Evolutionary conservation across 2,888 invertebrate genomes (phyloP), one percentile per base, ranked within the genome.

Genomic region (Diarsia rubi): DNA sequence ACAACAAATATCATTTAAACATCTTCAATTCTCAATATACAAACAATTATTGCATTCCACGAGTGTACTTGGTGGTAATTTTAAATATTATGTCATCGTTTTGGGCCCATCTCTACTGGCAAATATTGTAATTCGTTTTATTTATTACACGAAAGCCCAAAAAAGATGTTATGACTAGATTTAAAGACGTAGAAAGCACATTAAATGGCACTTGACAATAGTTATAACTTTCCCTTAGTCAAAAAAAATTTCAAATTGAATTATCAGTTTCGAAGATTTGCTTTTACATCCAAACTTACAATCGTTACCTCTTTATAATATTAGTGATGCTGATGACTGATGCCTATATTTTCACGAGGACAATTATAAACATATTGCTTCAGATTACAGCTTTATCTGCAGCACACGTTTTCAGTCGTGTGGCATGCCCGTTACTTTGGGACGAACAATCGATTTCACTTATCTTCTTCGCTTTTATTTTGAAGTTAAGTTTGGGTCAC

Each of bases 381-480:
- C 42, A 66, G 60, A 65, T 54, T 42, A 54, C 54, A 77, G 67
- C 14, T 49, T 77, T 77, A 64, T 80, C 59, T 79, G 47, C 16
- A 45, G 45, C 62, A 42, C 72, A 68, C 63, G 57, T 83, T 79
- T 79, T 84, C 31, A 44, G 73, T 59, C 27, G 27, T 42, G 78
- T 64, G 37, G 57, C 31, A 3, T 31, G 49, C 74, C 74, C 81
- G 57, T 63, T 59, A 74, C 21, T 45, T 52, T 68, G 16, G 37
- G 12, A 31, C 52, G 81, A 81, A 69, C 45, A 63, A 69, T 63
- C 45, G 31, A 31, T 66, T 47, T 65, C 47, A 60, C 54, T 79
- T 68, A 80, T 65, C 68, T 80, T 80, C 19, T 59, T 79, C 54
- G 54, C 60, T 60, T 52, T 45, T 68, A 64, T 83, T 80, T 73